Percentiles rank a stretch among this genome's conserved stretches.
phyloP scores from a whole-genome alignment of 2,113 vertebrate genomes.

The Ovis aries region DNA sequence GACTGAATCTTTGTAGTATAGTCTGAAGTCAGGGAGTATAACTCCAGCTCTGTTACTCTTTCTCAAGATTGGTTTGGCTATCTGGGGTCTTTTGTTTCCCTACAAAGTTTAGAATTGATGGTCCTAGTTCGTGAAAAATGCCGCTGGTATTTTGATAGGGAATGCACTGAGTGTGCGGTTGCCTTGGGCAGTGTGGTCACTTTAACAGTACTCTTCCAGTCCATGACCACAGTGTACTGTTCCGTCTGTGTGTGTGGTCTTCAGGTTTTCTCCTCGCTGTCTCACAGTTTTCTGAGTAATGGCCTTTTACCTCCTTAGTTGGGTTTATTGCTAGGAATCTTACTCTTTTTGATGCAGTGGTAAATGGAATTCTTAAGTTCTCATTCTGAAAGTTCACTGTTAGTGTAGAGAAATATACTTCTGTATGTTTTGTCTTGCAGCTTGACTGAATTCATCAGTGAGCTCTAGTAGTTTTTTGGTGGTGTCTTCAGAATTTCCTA shows the following conservation, averaged over 20 bases:
- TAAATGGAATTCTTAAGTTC: neutral
- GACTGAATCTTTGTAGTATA: neutral
- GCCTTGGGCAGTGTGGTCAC: too few relatives aligned
- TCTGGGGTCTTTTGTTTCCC: neutral
- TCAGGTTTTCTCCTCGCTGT: neutral
- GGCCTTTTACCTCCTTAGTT: neutral
- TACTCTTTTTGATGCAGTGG: neutral
- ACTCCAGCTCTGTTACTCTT: neutral
- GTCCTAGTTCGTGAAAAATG: neutral
- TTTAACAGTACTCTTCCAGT: neutral
- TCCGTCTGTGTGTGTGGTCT: neutral
- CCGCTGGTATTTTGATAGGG: neutral
- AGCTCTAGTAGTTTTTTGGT: neutral
- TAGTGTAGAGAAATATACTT: neutral
- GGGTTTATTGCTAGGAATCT: neutral
- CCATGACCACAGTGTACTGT: too few relatives aligned
- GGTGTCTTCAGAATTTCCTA: neutral
- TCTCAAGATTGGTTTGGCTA: neutral
- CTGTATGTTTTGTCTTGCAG: neutral
- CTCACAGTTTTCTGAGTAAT: neutral
- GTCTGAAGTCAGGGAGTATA: neutral
- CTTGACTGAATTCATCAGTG: neutral
- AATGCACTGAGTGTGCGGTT: neutral
- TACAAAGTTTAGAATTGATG: neutral
- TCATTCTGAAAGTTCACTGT: neutral